Evolutionary conservation across 2,888 invertebrate genomes (phyloP).

Genomic region (Schizaphis graminum): DNA sequence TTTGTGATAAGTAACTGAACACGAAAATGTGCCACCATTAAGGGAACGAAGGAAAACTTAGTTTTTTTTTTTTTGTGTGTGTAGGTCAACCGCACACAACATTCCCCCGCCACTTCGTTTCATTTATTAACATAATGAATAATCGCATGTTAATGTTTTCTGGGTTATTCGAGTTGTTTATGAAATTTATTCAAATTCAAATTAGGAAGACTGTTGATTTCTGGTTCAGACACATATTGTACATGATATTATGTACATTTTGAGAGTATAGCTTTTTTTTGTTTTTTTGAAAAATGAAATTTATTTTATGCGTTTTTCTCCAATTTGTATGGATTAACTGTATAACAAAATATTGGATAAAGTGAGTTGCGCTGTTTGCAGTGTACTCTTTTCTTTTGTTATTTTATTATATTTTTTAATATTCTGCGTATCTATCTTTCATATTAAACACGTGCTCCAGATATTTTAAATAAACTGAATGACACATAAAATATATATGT

Average conservation of each 20-base stretch:
- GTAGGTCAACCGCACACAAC: conserved; percentile 38
- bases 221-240: conserved; percentile 49
- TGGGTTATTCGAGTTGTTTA: background rate
- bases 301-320: background rate
- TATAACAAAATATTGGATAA: background rate
- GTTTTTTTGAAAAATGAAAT: background rate
- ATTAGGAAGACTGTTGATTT: conserved; percentile 23
- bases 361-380: background rate
- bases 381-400: background rate
- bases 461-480: background rate
- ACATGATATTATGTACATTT: background rate
- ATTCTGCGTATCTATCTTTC: background rate
- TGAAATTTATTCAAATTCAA: conserved; percentile 39
- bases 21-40: conserved; percentile 55
- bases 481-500: background rate
- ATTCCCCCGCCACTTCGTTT: conserved; percentile 11
- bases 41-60: conserved; percentile 42
- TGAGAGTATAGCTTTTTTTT: background rate
- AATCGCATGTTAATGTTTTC: conserved; percentile 41
- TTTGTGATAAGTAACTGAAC: conserved; percentile 53
- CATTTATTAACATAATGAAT: conserved; percentile 62
- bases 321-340: background rate
- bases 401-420: background rate
- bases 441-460: background rate
- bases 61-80: conserved; percentile 26